Percentiles rank a stretch among this genome's conserved stretches.
These are phyloP conservation scores for Melanargia galathea DNA, from an alignment of 2,888 invertebrate genomes.

Conservation along the genomic window DNA sequence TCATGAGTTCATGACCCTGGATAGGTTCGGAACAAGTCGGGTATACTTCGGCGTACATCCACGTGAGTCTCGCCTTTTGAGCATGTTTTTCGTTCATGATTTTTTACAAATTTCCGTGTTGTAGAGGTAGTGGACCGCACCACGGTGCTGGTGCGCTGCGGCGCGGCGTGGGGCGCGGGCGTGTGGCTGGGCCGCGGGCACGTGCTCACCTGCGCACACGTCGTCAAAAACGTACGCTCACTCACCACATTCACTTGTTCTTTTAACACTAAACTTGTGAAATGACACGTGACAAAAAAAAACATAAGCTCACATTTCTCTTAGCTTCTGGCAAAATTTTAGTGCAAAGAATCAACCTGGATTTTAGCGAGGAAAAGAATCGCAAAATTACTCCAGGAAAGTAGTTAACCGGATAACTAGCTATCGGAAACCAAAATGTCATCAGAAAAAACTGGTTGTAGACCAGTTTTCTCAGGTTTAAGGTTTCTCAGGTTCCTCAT, in stretches of 20 bases:
- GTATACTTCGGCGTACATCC: neutral
- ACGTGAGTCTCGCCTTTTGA: too few relatives aligned
- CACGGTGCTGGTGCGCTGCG: slow-evolving; percentile 82
- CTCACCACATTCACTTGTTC: neutral
- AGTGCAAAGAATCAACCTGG: neutral
- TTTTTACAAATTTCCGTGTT: neutral
- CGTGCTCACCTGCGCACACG: slow-evolving; percentile 84
- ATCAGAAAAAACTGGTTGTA: too few relatives aligned
- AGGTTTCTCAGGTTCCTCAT: too few relatives aligned
- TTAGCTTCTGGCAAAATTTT: neutral
- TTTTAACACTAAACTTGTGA: neutral
- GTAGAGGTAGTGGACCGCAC: slow-evolving; percentile 70
- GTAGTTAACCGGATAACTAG: too few relatives aligned
- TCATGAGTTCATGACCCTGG: too few relatives aligned
- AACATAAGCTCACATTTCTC: neutral
- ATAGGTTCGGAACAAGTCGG: too few relatives aligned
- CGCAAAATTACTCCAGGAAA: too few relatives aligned
- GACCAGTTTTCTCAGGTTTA: too few relatives aligned
- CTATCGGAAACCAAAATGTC: too few relatives aligned
- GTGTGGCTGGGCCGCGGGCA: slow-evolving; percentile 79
- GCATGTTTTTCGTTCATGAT: too few relatives aligned
- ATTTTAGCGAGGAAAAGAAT: neutral
- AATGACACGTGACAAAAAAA: neutral
- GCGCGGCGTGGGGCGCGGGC: slow-evolving; percentile 83
- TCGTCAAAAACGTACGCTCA: slow-evolving; percentile 56